Conservation (phyloP, 2,888 invertebrate species). For the Eristalis intricaria region DNA sequence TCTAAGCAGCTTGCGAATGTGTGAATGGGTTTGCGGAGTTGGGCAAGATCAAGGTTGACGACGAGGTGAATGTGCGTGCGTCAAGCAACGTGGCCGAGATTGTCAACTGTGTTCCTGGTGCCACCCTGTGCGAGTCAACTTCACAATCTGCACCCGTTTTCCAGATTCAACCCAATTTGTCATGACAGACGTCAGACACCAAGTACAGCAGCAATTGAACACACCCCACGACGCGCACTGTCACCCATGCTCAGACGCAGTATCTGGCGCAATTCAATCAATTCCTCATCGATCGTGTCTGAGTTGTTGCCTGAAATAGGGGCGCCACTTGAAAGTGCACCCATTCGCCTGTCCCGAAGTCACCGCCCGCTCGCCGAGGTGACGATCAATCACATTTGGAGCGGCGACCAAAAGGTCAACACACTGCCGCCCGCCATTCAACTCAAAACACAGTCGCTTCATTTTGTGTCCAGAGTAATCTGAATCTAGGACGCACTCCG, state of each 20-base stretch:
- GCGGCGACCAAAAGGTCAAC: constrained; percentile 2
- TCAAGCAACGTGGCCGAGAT: background rate
- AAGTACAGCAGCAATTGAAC: background rate
- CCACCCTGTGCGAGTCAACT: too few relatives aligned
- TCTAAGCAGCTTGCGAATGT: background rate
- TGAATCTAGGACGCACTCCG: background rate
- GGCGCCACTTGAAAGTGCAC: constrained; percentile 20
- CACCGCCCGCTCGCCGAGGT: background rate
- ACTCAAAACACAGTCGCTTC: background rate
- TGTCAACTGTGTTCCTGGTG: too few relatives aligned
- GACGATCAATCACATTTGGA: constrained; percentile 9
- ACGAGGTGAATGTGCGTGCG: background rate
- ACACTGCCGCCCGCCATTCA: background rate
- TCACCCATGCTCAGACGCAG: background rate
- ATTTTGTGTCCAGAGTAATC: background rate
- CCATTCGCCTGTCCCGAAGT: background rate
- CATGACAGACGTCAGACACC: background rate
- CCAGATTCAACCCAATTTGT: background rate
- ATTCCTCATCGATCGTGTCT: constrained; percentile 5
- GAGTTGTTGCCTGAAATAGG: background rate
- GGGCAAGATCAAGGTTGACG: background rate
- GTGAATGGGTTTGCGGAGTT: too few relatives aligned
- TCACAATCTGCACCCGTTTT: background rate
- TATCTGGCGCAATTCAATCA: constrained; percentile 37
- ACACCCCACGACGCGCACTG: background rate